Conservation (phyloP, 2,888 invertebrate species). For the Zeuzera pyrina region DNA sequence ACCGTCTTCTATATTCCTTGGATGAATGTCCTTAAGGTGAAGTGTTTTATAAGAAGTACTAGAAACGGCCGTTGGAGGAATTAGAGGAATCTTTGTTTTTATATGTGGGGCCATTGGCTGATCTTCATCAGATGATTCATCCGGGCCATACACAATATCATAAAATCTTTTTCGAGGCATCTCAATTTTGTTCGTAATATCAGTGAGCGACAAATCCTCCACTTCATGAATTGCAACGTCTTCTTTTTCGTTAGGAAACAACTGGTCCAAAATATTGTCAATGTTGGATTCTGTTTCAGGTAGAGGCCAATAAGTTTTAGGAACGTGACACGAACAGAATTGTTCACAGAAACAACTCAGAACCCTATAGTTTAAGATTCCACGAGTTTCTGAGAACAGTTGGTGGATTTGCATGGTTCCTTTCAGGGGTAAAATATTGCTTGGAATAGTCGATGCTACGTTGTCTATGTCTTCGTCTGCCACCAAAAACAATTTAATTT, state of each 20-base stretch:
- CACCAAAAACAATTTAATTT: conserved; percentile 2
- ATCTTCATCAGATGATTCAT: conserved; percentile 11
- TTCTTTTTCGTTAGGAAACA: conserved; percentile 1
- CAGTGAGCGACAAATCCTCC: conserved; percentile 7
- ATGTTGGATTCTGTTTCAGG: not conserved
- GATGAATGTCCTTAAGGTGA: no score
- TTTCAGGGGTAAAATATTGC: conserved; percentile 1
- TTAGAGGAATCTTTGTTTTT: conserved; percentile 1
- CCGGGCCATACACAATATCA: conserved; percentile 4
- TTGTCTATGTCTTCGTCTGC: conserved; percentile 3
- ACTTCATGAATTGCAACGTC: conserved; percentile 7
- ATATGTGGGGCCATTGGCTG: conserved; percentile 7
- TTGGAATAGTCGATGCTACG: conserved; percentile 2
- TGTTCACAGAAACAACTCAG: not conserved
- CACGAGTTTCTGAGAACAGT: no score
- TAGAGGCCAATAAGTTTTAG: no score
- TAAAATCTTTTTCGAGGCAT: conserved; percentile 9
- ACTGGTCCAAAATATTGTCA: not conserved
- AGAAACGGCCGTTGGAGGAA: not conserved
- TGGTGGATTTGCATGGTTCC: no score
- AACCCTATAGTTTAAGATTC: no score
- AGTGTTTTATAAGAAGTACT: no score
- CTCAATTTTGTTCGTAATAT: conserved; percentile 9
- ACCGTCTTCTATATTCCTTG: no score
- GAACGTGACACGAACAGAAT: no score